Evolutionary conservation across 1,140 invertebrate species (phyloP), one percentile per base, ranked within the genome.

Genomic region (Pseudobourletiella spinata): DNA sequence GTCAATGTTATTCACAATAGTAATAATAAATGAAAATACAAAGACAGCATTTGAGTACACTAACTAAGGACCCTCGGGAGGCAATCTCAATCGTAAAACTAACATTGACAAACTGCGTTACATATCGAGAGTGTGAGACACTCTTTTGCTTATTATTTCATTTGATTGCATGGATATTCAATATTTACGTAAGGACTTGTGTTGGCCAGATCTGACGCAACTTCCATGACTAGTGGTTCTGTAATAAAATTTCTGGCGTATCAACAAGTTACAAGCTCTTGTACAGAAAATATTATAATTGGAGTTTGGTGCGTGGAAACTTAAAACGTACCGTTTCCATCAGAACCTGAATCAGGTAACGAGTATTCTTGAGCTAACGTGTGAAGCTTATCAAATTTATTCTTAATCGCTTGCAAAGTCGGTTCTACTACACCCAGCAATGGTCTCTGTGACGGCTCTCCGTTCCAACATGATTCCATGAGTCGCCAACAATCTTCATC

Each of bases 391-490:
- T 67, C 65, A 51, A 63, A 67, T 15, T 50, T 28, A 8, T 15
- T 24, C 48, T 60, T 63, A 35, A 67, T 63, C 18, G 48, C 24
- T 68, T 84, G 80, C 1, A 91, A 77, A 24, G 81, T 76, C 0
- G 81, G 80, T 68, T 90, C 83, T 0, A 93, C 84, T 67, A 87
- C 81, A 28, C 89, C 89, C 1, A 91, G 76, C 29, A 89, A 75
- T 0, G 89, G 89, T n/a, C 91, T 75, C 61, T 82, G 78, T 1
- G 76, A 72, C 11, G 89, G 84, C 57, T 91, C 87, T 6, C 84
- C 82, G 48, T 84, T 79, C 90, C 90, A 93, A 72, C 90, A 93
- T 61, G 84, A 82, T 74, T 86, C 79, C 89, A 93, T 93, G 20
- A 95, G 75, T 35, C 81, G 77, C 89, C 89, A 93, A 72, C 89